These are phyloP conservation scores for Cydia amplana DNA, from an alignment of 1,140 invertebrate genomes.

Conservation along the genomic window DNA sequence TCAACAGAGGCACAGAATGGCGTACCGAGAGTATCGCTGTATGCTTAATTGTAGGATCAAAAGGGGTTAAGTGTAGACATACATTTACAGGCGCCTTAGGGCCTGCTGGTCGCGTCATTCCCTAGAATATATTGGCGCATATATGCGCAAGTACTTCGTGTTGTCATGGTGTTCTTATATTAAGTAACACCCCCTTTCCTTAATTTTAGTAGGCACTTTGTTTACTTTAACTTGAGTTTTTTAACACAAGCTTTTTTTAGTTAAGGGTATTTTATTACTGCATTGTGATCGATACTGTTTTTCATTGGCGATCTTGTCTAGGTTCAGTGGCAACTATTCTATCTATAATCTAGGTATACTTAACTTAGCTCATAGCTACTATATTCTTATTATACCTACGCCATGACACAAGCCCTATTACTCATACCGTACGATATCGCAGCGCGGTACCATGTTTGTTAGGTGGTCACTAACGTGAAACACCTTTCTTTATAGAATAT, in stretches of 20 bases:
- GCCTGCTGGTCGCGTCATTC: conserved; percentile 63
- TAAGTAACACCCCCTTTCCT: too few species aligned
- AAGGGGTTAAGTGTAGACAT: conserved; percentile 79
- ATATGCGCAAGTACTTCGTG: background rate
- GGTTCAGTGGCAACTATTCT: background rate
- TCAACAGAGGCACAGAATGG: background rate
- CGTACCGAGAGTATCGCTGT: conserved; percentile 56
- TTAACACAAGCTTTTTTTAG: too few species aligned
- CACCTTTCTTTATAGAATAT: conserved; percentile 44
- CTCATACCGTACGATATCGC: conserved; percentile 58
- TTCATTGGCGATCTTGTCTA: background rate
- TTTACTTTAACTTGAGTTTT: too few species aligned
- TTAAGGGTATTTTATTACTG: too few species aligned
- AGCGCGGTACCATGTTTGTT: conserved; percentile 43
- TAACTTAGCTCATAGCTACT: background rate
- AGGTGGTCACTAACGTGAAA: conserved; percentile 40
- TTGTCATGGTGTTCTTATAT: background rate
- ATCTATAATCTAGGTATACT: background rate
- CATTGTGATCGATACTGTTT: background rate
- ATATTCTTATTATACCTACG: conserved; percentile 16
- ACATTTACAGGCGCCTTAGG: conserved; percentile 76
- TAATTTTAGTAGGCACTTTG: too few species aligned
- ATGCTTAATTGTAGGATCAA: conserved; percentile 78
- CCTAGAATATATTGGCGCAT: conserved; percentile 32
- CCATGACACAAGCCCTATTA: conserved; percentile 45